These are phyloP conservation scores for Oegoconia quadripuncta DNA, from an alignment of 2,888 invertebrate genomes.

Conservation along the genomic window DNA sequence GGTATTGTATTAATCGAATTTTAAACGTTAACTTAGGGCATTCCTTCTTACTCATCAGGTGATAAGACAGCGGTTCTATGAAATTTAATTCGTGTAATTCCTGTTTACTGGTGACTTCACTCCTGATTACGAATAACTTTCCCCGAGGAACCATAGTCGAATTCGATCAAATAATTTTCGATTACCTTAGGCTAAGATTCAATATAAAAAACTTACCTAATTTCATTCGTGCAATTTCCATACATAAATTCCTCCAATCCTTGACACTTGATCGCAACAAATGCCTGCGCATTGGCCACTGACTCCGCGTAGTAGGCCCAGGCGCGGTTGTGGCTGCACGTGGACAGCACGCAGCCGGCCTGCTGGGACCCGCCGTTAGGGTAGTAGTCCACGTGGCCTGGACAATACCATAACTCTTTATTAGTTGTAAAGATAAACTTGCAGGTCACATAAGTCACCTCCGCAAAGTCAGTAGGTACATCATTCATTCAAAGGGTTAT, in stretches of 20 bases:
- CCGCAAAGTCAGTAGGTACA: no score
- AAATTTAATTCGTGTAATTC: background rate
- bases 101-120: background rate
- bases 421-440: no score
- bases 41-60: background rate
- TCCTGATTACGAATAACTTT: no score
- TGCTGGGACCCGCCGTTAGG: slow-evolving; percentile 59
- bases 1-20: background rate
- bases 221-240: slow-evolving; percentile 28
- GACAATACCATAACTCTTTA: background rate
- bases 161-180: no score
- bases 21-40: background rate
- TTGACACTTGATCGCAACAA: slow-evolving; percentile 43
- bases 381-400: slow-evolving; percentile 64
- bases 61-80: background rate
- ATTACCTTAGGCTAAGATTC: background rate
- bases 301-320: slow-evolving; percentile 50
- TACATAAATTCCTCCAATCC: slow-evolving; percentile 41
- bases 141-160: no score
- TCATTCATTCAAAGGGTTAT: no score
- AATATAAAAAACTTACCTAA: background rate
- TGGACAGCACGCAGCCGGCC: slow-evolving; percentile 53
- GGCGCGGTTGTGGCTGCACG: slow-evolving; percentile 59
- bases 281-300: slow-evolving; percentile 28
- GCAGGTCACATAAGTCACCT: no score